Percentiles rank a stretch among this genome's conserved stretches.
phyloP scores from a whole-genome alignment of 1,140 invertebrate species.

The Portunus trituberculatus region DNA sequence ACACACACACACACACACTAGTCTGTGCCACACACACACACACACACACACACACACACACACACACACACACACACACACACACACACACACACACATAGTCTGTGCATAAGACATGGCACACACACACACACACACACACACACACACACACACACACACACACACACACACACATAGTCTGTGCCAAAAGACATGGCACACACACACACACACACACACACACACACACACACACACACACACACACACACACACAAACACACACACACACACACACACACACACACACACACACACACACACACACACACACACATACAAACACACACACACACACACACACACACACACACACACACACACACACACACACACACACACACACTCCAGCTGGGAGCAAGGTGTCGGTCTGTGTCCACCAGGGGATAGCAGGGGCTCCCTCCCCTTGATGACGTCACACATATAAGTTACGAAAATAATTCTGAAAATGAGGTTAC shows the following conservation, averaged over 20 bases:
- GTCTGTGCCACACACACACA: too few relatives aligned
- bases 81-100: not conserved
- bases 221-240: slow-evolving; percentile 11
- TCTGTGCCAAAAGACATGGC: not conserved
- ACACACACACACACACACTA: too few relatives aligned
- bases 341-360: not conserved
- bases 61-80: slow-evolving; percentile 11
- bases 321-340: too few relatives aligned
- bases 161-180: not conserved
- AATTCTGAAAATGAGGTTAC: not conserved
- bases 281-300: not conserved
- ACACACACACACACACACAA: slow-evolving; percentile 11
- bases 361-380: not conserved
- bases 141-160: slow-evolving; percentile 3
- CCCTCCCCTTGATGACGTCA: too few relatives aligned
- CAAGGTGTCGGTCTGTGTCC: not conserved
- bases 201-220: slow-evolving; percentile 1
- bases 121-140: not conserved
- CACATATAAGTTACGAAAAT: not conserved
- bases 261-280: not conserved
- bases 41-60: slow-evolving; percentile 11
- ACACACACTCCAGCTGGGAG: not conserved
- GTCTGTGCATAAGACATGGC: not conserved
- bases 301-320: not conserved
- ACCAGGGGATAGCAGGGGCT: not conserved